These are phyloP conservation scores for Aleiodes leptofemur DNA, from an alignment of 2,888 invertebrate genomes.

Conservation along the genomic window DNA sequence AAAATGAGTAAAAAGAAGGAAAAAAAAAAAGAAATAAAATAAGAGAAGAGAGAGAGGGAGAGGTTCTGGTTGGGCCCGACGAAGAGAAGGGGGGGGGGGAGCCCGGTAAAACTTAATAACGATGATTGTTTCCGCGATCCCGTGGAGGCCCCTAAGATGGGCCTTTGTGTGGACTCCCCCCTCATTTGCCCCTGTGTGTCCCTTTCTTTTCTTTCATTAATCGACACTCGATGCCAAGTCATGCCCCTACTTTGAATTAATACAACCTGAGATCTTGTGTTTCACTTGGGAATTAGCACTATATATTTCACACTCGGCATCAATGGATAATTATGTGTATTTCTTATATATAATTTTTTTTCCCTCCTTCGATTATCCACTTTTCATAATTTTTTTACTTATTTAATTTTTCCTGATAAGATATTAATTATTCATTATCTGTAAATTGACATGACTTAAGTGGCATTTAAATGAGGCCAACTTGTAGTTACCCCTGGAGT, in stretches of 20 bases:
- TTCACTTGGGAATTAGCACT: slow-evolving; percentile 5
- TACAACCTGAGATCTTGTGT: slow-evolving; percentile 34
- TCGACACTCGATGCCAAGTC: slow-evolving; percentile 54
- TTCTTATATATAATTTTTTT: too few species aligned
- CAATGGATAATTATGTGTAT: too few species aligned
- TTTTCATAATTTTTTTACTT: neutral
- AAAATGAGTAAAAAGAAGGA: slow-evolving; percentile 27
- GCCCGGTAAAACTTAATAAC: slow-evolving; percentile 66
- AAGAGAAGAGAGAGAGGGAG: too few species aligned
- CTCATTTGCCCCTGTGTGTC: slow-evolving; percentile 16
- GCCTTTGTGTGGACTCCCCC: neutral
- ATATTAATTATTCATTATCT: slow-evolving; percentile 31
- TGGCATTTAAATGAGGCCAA: slow-evolving; percentile 34
- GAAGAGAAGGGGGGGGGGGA: slow-evolving; percentile 44
- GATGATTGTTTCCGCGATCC: slow-evolving; percentile 69
- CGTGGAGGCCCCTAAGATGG: slow-evolving; percentile 53
- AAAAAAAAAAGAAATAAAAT: slow-evolving; percentile 30
- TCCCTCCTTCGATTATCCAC: too few species aligned
- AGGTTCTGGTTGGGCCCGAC: too few species aligned
- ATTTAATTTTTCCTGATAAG: slow-evolving; percentile 19
- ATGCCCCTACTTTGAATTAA: slow-evolving; percentile 5
- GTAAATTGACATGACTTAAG: slow-evolving; percentile 32
- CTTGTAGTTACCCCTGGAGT: slow-evolving; percentile 2
- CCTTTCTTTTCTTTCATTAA: slow-evolving; percentile 49
- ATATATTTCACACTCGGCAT: too few species aligned